phyloP scores from a whole-genome alignment of 2,113 vertebrate species.

The Leucoraja erinaceus region DNA sequence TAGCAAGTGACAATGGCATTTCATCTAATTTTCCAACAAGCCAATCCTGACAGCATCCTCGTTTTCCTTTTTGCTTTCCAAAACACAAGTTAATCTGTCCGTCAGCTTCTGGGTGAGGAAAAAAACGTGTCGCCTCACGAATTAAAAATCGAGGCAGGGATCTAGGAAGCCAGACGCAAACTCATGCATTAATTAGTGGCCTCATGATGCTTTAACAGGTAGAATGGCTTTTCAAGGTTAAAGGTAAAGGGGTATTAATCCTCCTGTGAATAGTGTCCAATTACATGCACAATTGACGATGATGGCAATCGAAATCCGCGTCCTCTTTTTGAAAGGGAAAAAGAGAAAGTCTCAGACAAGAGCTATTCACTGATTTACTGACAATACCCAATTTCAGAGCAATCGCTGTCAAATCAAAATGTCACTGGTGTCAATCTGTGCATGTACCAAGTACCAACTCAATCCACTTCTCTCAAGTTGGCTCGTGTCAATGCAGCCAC shows the following conservation, averaged over 20 bases:
- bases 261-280: constrained; percentile 24
- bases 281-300: constrained; percentile 26
- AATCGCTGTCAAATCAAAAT: neutral
- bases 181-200: constrained; percentile 3
- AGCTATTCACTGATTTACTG: neutral
- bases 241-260: constrained; percentile 2
- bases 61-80: constrained; percentile 79
- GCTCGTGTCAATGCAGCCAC: neutral
- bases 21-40: constrained; percentile 91
- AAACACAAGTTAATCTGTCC: constrained; percentile 97
- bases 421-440: neutral
- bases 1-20: constrained; percentile 82
- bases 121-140: too few species aligned
- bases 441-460: neutral
- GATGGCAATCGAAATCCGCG: neutral
- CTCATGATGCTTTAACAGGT: neutral
- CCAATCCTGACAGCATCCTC: constrained; percentile 79
- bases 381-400: neutral
- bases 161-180: neutral
- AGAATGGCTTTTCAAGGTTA: constrained; percentile 4
- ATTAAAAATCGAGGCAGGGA: neutral
- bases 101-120: constrained; percentile 64
- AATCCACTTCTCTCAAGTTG: neutral
- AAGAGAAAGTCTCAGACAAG: neutral
- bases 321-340: constrained; percentile 10